Evolutionary conservation across 2,113 vertebrate species (phyloP), one percentile per base, ranked within the genome.

Genomic region (Oreochromis niloticus): DNA sequence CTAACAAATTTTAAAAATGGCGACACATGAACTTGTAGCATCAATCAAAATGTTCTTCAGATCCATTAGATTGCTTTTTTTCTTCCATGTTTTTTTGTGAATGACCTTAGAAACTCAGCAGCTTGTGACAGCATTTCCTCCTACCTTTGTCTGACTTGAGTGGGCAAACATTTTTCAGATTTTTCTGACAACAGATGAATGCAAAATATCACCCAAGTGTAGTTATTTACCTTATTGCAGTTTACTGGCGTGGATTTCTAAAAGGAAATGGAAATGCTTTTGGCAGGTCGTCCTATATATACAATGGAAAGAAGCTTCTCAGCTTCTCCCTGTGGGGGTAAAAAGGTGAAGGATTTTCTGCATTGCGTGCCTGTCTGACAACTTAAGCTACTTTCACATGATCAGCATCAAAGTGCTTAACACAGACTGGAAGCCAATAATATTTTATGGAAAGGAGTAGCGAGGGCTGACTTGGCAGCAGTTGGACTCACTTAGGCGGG

Each of bases 331-430:
- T 30, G 16, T 19, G 71, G 19, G 57, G 3, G 24, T 46, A 24
- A 32, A 41, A 61, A 41, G 63, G 19, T 61, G 55, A 14, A 24
- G 82, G 43, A 32, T 91, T 80, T 73, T 50, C 68, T 57, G 56
- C 56, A 54, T 7, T 14, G 39, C 32, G 66, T 78, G 71, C 56
- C 9, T 50, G 75, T 59, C 66, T 79, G 81, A 88, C 63, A 59
- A 56, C 61, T 85, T 83, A 11, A 90, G 54, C 87, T 59, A 43
- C 80, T 91, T 87, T 71, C 85, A 75, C 68, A 63, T 68, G 84
- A 84, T 81, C 30, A 48, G 55, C 81, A 73, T 87, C 79, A 82
- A 87, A 79, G 81, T 13, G 54, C 79, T 55, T 50, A 87, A 91
- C 32, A 2, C 75, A 84, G 73, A 50, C 71, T 78, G 27, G 27